Percentiles rank a stretch among this genome's conserved stretches.
These are phyloP conservation scores for Heterotis niloticus DNA, from an alignment of 2,113 vertebrate species.

Conservation along the genomic window DNA sequence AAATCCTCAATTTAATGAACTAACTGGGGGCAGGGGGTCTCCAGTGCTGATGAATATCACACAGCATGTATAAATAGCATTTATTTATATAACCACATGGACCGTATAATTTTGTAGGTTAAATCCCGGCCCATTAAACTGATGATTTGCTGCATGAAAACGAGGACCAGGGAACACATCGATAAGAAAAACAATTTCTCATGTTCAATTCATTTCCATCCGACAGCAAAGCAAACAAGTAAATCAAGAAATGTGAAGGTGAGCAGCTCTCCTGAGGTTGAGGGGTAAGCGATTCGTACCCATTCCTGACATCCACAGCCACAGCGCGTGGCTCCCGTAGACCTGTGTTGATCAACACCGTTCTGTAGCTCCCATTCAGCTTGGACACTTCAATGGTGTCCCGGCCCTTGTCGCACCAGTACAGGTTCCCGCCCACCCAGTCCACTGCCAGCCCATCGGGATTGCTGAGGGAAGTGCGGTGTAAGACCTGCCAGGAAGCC, in stretches of 20 bases:
- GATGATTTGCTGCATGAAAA: not conserved
- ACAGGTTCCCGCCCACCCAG: conserved; percentile 94
- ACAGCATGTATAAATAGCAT: too few relatives aligned
- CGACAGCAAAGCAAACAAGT: too few relatives aligned
- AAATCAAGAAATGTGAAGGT: too few relatives aligned
- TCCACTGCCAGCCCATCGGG: conserved; percentile 89
- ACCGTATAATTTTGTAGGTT: too few relatives aligned
- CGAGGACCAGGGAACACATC: not conserved
- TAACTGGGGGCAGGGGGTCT: too few relatives aligned
- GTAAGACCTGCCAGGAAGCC: not conserved
- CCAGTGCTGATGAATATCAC: not conserved
- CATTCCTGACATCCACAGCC: conserved; percentile 70
- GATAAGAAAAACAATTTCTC: too few relatives aligned
- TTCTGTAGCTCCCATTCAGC: conserved; percentile 81
- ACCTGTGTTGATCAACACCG: conserved; percentile 92
- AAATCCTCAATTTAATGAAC: too few relatives aligned
- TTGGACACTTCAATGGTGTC: conserved; percentile 93
- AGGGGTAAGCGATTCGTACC: not conserved
- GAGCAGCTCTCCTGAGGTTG: too few relatives aligned
- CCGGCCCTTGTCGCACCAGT: conserved; percentile 91
- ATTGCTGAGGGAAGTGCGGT: conserved; percentile 75
- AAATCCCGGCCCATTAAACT: too few relatives aligned
- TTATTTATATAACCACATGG: too few relatives aligned
- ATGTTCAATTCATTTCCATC: too few relatives aligned
- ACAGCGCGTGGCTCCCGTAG: conserved; percentile 93